These are phyloP conservation scores for Agonopterix arenella DNA, from an alignment of 2,888 invertebrate species.

Conservation along the genomic window DNA sequence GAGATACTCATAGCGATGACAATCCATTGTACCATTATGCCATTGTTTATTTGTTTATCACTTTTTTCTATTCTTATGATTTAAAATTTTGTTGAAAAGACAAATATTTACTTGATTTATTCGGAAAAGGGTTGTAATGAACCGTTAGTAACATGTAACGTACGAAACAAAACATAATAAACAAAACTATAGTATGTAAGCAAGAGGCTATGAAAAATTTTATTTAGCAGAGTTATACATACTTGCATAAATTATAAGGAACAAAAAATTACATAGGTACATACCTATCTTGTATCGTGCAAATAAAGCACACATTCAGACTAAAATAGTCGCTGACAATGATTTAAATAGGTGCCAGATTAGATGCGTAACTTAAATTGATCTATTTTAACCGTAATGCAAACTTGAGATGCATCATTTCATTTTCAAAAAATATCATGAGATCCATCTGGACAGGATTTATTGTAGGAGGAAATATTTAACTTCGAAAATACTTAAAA, in stretches of 20 bases:
- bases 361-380: slow-evolving; percentile 5
- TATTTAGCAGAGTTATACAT: slow-evolving; percentile 17
- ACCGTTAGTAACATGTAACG: not conserved
- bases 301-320: slow-evolving; percentile 11
- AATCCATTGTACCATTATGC: too few relatives aligned
- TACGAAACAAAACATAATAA: not conserved
- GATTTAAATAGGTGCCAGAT: slow-evolving; percentile 4
- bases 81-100: too few relatives aligned
- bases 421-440: too few relatives aligned
- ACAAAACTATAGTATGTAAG: slow-evolving; percentile 22
- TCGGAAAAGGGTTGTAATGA: not conserved
- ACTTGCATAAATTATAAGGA: slow-evolving; percentile 9
- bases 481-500: too few relatives aligned
- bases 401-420: too few relatives aligned
- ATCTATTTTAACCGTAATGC: too few relatives aligned
- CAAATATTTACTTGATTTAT: not conserved
- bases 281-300: slow-evolving; percentile 8
- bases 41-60: too few relatives aligned
- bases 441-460: too few relatives aligned
- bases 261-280: slow-evolving; percentile 17
- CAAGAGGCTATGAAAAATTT: slow-evolving; percentile 35
- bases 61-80: too few relatives aligned
- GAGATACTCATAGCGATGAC: not conserved
- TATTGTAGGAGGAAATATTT: too few relatives aligned
- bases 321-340: slow-evolving; percentile 3